Evolutionary conservation across 2,113 vertebrate genomes (phyloP), one percentile per base, ranked within the genome.

Genomic region (Uropsilus gracilis): DNA sequence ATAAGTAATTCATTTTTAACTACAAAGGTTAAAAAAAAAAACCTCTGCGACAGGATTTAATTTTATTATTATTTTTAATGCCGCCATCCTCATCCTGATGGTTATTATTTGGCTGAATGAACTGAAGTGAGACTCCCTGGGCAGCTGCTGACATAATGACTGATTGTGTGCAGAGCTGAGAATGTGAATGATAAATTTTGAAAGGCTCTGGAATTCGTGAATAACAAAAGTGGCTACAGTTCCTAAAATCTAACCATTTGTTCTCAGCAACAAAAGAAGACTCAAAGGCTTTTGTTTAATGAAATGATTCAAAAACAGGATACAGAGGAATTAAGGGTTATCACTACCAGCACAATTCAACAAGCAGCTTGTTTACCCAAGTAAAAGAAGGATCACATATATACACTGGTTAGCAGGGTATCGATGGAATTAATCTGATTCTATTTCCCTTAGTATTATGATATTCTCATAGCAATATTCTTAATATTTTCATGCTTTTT

Each of bases 111-210:
- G 98, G 98, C 98, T 98, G 99, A 98, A 99, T 98, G 98, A 99
- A 98, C 97, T 95, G 96, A 97, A 98, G 98, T 91, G 96, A 96
- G 97, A 96, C 97, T 98, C 98, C 98, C 97, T 53, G 94, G 98
- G 98, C 98, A 98, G 97, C 96, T 98, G 98, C 98, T 99, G 99
- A 99, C 99, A 99, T 98, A 98, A 99, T 99, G 99, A 99, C 98
- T 98, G 99, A 99, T 99, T 99, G 98, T 98, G 98, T 98, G 98
- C 98, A 98, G 98, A 98, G 98, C 98, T 97, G 96, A 98, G 98
- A 98, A 98, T 97, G 96, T 96, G 98, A 98, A 98, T 97, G 98
- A 98, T 98, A 98, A 98, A 98, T 98, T 98, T 97, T 98, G 98
- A 98, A 98, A 98, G 98, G 97, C 97, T 97, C 95, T 86, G 98